Conservation (phyloP, 2,797 vertebrate genomes). For the Phalanger gymnotis region DNA sequence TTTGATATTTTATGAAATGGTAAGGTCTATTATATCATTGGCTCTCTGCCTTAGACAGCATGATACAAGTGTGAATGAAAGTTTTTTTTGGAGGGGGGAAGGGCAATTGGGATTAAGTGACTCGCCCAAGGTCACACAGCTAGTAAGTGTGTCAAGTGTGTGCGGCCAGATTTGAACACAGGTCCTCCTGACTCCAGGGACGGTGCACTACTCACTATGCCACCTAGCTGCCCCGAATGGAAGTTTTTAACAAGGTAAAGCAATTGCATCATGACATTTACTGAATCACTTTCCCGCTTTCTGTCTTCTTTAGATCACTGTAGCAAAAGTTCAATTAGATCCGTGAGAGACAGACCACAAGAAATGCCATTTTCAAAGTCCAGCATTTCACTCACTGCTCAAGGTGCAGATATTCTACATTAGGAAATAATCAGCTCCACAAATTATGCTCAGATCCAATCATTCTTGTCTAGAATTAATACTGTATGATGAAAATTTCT, state of each 20-base stretch:
- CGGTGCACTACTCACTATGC: no score
- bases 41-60: background rate
- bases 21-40: background rate
- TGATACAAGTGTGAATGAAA: background rate
- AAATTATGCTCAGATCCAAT: constrained; percentile 38
- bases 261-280: background rate
- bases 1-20: background rate
- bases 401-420: background rate
- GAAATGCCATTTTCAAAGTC: background rate
- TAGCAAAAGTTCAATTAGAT: constrained; percentile 1
- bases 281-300: background rate
- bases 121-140: no score
- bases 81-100: no score
- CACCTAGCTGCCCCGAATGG: no score
- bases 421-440: constrained; percentile 53
- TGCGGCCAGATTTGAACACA: no score
- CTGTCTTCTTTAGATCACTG: background rate
- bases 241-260: background rate
- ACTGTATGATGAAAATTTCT: constrained; percentile 27
- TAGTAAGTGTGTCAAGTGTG: no score
- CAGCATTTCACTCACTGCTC: constrained; percentile 27
- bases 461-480: constrained; percentile 43
- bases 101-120: no score
- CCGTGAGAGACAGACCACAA: background rate
- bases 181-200: no score